Evolutionary conservation across 92 coral and sea anemone genomes (phyloP).

Genomic region (Palythoa caribaeorum): DNA sequence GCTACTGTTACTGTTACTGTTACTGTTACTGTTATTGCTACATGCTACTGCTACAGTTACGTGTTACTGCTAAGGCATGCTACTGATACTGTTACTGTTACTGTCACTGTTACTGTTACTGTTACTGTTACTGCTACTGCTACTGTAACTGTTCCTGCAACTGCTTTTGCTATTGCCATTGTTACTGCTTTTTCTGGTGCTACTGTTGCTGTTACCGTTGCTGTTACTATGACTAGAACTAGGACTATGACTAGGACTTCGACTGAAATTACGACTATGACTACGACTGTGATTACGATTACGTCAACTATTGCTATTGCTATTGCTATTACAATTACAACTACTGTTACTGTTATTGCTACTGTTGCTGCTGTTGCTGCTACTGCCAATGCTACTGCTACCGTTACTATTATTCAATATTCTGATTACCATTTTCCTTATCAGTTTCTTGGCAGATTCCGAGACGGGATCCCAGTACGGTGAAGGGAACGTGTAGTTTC

Average conservation of each 20-base stretch:
- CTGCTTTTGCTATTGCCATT: too few species aligned
- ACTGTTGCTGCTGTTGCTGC: neutral
- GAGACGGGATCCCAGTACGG: conserved; percentile 97
- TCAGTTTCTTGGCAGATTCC: conserved; percentile 89
- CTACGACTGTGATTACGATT: too few species aligned
- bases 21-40: neutral
- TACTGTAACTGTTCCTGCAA: too few species aligned
- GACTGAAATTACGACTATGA: too few species aligned
- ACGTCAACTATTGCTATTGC: neutral
- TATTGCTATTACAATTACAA: neutral
- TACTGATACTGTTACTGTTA: neutral
- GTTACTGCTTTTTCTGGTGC: too few species aligned
- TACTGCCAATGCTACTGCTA: neutral
- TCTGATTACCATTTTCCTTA: conserved; percentile 78
- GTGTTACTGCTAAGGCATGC: neutral
- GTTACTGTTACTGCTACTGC: too few species aligned
- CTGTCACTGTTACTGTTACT: neutral
- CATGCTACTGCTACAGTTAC: neutral
- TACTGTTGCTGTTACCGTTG: too few species aligned
- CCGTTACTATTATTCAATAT: neutral
- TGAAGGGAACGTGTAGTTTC: conserved; percentile 92
- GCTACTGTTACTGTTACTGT: too few species aligned
- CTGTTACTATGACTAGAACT: too few species aligned
- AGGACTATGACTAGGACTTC: too few species aligned
- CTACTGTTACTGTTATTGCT: neutral